Conservation (phyloP, 2,113 vertebrate genomes). For the Peromyscus californicus region DNA sequence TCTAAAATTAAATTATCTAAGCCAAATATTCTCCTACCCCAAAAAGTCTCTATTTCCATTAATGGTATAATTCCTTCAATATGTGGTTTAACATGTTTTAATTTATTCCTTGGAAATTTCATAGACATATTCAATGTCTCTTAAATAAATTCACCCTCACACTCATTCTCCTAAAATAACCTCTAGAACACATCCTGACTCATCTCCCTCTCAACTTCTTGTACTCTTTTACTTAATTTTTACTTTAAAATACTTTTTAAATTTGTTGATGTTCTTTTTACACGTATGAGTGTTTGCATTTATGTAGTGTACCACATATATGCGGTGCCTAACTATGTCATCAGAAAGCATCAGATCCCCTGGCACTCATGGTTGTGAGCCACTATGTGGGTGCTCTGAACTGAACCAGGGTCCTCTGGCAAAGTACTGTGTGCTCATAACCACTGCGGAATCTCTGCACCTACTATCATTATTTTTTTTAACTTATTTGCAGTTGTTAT, state of each 20-base stretch:
- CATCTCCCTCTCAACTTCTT: background rate
- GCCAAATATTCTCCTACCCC: background rate
- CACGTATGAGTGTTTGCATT: too few relatives aligned
- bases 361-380: too few relatives aligned
- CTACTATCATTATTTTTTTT: background rate
- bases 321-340: too few relatives aligned
- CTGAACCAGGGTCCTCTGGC: too few relatives aligned
- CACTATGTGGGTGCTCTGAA: too few relatives aligned
- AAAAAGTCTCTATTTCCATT: background rate
- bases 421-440: too few relatives aligned
- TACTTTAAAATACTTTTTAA: background rate
- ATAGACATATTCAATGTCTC: background rate
- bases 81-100: background rate
- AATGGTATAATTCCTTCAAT: background rate
- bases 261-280: too few relatives aligned
- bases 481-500: background rate
- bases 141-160: background rate
- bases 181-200: background rate
- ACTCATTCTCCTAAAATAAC: background rate
- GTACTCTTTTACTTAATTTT: background rate
- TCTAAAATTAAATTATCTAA: conserved; percentile 25
- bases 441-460: background rate
- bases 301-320: too few relatives aligned
- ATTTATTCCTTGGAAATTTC: background rate
- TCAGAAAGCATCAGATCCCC: too few relatives aligned